Evolutionary conservation across 1,140 invertebrate genomes (phyloP).

Genomic region (Muscidifurax raptorellus): DNA sequence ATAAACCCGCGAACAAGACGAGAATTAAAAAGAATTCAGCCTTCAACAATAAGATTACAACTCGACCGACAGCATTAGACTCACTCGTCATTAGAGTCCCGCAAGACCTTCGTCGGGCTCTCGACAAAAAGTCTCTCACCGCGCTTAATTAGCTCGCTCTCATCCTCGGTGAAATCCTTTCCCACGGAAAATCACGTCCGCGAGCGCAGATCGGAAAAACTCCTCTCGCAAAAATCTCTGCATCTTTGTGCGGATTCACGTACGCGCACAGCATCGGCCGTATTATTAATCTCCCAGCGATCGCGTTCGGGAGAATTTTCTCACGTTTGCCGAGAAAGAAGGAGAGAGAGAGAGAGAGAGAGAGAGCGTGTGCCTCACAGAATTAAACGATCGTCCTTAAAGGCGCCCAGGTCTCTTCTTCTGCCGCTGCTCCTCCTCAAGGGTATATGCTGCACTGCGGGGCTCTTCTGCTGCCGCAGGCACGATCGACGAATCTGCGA

Average conservation of each 20-base stretch:
- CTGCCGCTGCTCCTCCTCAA: background rate
- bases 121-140: background rate
- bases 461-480: background rate
- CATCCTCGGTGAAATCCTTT: slow-evolving; percentile 15
- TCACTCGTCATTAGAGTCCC: background rate
- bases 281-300: background rate
- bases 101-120: background rate
- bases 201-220: background rate
- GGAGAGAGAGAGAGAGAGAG: background rate
- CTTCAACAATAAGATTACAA: background rate
- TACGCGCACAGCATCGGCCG: background rate
- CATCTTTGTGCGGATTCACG: slow-evolving; percentile 1
- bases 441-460: background rate
- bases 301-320: slow-evolving; percentile 46
- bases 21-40: background rate
- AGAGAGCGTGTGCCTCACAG: slow-evolving; percentile 50
- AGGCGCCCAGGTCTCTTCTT: background rate
- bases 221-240: background rate
- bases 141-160: background rate
- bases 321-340: slow-evolving; percentile 54
- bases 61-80: too few relatives aligned
- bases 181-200: slow-evolving; percentile 40
- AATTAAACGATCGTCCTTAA: slow-evolving; percentile 61
- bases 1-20: too few relatives aligned
- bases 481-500: slow-evolving; percentile 55